Conservation (phyloP, 2,797 vertebrate genomes). For the Micromesistius poutassou region DNA sequence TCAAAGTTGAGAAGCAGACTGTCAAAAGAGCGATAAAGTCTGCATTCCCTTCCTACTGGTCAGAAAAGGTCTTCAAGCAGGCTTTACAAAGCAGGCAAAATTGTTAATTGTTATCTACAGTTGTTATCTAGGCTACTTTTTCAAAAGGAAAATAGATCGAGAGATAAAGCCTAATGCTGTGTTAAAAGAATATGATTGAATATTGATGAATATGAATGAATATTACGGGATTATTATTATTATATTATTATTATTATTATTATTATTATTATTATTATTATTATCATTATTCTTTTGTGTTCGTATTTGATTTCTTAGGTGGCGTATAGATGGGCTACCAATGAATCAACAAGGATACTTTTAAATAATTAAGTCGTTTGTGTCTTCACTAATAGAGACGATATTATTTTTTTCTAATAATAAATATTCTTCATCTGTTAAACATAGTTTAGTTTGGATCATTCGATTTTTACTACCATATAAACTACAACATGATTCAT, state of each 20-base stretch:
- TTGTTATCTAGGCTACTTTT: too few relatives aligned
- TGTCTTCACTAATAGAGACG: not conserved
- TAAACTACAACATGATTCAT: not conserved
- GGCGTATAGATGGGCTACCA: not conserved
- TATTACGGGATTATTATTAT: too few relatives aligned
- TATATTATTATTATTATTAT: too few relatives aligned
- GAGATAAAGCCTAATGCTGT: not conserved
- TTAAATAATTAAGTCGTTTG: not conserved
- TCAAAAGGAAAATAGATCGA: too few relatives aligned
- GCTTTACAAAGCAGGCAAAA: not conserved
- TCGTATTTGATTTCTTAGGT: not conserved
- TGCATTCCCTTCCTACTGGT: slow-evolving; percentile 67
- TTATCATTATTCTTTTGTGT: not conserved
- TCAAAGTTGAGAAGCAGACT: slow-evolving; percentile 86
- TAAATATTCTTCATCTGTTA: not conserved
- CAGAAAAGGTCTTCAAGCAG: slow-evolving; percentile 27
- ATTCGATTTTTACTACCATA: not conserved
- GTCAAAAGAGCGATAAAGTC: slow-evolving; percentile 93
- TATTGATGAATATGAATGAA: not conserved
- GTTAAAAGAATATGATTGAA: not conserved
- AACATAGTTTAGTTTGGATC: not conserved
- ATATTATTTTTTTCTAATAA: not conserved
- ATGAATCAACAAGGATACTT: not conserved
- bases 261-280: too few relatives aligned
- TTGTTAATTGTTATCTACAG: not conserved